Evolutionary conservation across 2,888 invertebrate genomes (phyloP), one percentile per base, ranked within the genome.

Genomic region (Papilio demoleus): DNA sequence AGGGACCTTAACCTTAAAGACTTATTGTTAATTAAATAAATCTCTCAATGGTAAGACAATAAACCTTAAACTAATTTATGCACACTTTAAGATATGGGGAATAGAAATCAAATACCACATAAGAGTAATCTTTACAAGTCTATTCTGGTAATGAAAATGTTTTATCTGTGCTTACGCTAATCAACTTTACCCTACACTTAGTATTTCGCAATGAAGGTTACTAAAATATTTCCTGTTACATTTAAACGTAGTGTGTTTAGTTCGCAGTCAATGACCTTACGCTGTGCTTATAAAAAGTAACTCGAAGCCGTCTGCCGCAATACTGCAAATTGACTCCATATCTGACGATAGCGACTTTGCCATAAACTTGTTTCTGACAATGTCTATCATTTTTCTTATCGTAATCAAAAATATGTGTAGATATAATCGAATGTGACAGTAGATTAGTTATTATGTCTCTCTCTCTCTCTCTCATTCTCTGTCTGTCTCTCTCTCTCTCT

Each of bases 291-390:
- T 88, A 90, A 90, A 90, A 90, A 90, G 89, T 87, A 84, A 86
- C 83, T 81, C 78, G 86, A 85, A 85, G 86, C 86, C 81, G 85
- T 81, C 80, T 78, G 79, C 76, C 82, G 82, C 82, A 86, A 84
- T 85, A 85, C 86, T 86, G 88, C 89, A 89, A 88, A 89, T 87
- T 88, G 88, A 83, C 82, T 84, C 89, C 89, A 86, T 91, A 88
- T 88, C 84, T 81, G 87, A 72, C 75, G 77, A 75, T 72, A 71
- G 73, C 74, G 34, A 56, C 68, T 60, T 73, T 69, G 71, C 70
- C 70, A 70, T 75, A 70, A 72, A 70, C 64, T 40, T 74, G 74
- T 73, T 76, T 75, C 73, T 75, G 75, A 79, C 77, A 78, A 77
- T 72, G 72, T 72, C 74, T 34, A 67, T 63, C 68, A 68, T 69